Base-by-base conservation (phyloP, 1,140 invertebrate genomes). In the Babylonia areolata region DNA sequence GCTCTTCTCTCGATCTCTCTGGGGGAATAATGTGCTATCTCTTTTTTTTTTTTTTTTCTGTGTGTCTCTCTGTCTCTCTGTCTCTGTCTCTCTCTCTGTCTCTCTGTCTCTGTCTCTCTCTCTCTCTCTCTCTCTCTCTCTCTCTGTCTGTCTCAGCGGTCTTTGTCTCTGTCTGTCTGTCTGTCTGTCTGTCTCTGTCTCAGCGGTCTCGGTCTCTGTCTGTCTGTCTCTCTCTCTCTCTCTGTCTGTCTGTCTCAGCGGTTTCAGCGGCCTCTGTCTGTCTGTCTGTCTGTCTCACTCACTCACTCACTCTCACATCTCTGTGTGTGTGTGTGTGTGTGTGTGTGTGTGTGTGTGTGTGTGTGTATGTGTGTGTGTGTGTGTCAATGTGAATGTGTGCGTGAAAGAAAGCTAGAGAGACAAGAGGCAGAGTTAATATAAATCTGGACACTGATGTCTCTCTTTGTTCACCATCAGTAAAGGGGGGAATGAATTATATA, bases 251-350 rank as follows among this genome's bases (percentile, higher is more conserved):
- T 75, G 6, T 75, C 71, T 75, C 71, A 11, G 6, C 28, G n/a
- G n/a, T n/a, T n/a, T n/a, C n/a, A n/a, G n/a, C n/a, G n/a, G n/a
- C n/a, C n/a, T 75, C 71, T 75, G n/a, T 75, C 71, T 75, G 6
- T 75, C 71, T 75, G n/a, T 75, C 71, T 75, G n/a, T 75, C 71
- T 75, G n/a, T 75, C 71, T 75, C 71, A 11, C 71, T 75, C 71
- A 11, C 71, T 75, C 71, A 11, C 71, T 75, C 71, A 11, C 71
- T 75, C 71, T 75, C 71, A 11, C 71, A 20, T 51, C 9, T 51
- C 9, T 51, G 46, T 51, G 20, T 33, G 71, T 35, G 71, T 73
- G 71, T 73, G 71, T 35, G 35, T 31, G 35, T n/a, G 35, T 73
- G 71, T 73, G 71, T 73, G 35, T 35, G 71, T 28, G 35, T 73